Evolutionary conservation across 2,888 invertebrate genomes (phyloP), one percentile per base, ranked within the genome.

Genomic region (Eutolmus rufibarbis): DNA sequence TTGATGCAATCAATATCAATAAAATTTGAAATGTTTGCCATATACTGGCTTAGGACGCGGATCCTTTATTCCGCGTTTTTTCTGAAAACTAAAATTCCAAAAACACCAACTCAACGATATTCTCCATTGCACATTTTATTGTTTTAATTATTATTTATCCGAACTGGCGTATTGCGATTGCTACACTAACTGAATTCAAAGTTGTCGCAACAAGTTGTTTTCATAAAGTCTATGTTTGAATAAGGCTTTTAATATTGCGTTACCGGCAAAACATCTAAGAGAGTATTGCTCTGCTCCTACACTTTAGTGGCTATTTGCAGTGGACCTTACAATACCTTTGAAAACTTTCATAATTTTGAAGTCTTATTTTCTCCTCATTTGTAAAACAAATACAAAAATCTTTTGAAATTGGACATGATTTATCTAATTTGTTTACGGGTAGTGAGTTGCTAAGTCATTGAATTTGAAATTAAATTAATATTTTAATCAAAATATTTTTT

Each of bases 261-360:
- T 8, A 40, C 7, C 5, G 34, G 7, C 34, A 85, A 43, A 66
- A 76, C 89, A 23, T 90, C 89, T 23, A 89, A 90, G 31, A 94
- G 93, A 86, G 92, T 92, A 34, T 91, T 90, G 93, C 93, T 7
- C 93, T 91, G 0, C 93, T 86, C 0, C 93, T 94, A 87, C 93
- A 91, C 5, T 37, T 37, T 37, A 37, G 37, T 28, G 28, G 28
- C 28, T 28, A 28, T 28, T 28, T 28, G 28, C 28, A 28, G 28
- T 28, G 2, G 28, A 28, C 28, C 2, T 28, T 1, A 28, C 28
- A 1, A 28, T 28, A 28, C 28, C 2, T 28, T 28, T 2, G 28
- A 28, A 28, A 1, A 28, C 28, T 28, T 28, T 28, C 28, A 2
- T 2, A 28, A 28, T 28, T 28, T 28, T 28, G 28, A 28, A 28